phyloP scores from a whole-genome alignment of 1,140 invertebrate genomes.

The Drosophila lowei region DNA sequence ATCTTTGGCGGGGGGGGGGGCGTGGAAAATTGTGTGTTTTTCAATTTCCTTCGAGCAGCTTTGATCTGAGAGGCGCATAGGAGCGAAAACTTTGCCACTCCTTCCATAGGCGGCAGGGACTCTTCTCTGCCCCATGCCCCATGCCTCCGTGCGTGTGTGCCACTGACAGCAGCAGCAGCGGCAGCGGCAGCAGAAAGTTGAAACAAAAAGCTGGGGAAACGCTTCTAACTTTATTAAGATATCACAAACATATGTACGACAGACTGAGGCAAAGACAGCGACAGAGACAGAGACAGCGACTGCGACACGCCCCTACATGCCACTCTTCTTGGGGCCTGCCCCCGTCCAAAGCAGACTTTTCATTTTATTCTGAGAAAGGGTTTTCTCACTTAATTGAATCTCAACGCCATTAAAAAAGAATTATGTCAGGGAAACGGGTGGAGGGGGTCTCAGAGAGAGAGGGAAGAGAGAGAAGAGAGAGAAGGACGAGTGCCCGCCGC shows the following conservation, averaged over 20 bases:
- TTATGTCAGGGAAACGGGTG: constrained; percentile 34
- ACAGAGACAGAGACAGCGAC: too few relatives aligned
- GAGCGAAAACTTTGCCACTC: constrained; percentile 42
- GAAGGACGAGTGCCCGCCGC: background rate
- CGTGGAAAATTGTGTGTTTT: constrained; percentile 62
- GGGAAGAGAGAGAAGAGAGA: too few relatives aligned
- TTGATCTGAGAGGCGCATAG: constrained; percentile 53
- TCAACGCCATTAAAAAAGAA: constrained; percentile 76
- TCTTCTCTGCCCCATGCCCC: background rate
- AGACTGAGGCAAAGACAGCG: background rate
- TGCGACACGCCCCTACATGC: constrained; percentile 25
- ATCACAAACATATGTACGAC: constrained; percentile 65
- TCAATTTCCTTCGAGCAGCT: constrained; percentile 68
- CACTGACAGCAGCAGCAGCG: constrained; percentile 71
- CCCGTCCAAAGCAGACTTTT: constrained; percentile 41
- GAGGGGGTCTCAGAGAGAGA: background rate
- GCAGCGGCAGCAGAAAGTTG: constrained; percentile 70
- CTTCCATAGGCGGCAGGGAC: background rate
- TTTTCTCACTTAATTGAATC: constrained; percentile 66
- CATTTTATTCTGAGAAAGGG: constrained; percentile 65
- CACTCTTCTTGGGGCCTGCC: constrained; percentile 4
- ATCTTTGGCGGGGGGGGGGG: too few relatives aligned
- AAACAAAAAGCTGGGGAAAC: constrained; percentile 55
- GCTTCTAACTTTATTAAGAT: constrained; percentile 78
- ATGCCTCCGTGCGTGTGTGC: constrained; percentile 38